Evolutionary conservation across 2,113 vertebrate genomes (phyloP).

Genomic region (Chaenocephalus aceratus): DNA sequence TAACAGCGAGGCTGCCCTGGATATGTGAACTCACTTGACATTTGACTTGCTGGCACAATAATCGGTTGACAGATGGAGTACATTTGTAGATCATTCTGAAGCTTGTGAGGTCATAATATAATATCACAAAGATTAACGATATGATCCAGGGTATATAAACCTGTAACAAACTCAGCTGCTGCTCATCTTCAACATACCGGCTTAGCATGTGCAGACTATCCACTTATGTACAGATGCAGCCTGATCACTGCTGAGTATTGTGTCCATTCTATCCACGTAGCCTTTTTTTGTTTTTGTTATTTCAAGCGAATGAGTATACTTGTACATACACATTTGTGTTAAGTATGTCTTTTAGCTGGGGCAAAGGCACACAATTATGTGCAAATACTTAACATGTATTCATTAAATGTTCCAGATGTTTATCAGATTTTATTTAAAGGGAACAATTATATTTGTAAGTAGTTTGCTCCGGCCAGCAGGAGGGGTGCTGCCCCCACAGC

Average conservation of each 20-base stretch:
- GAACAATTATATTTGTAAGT: background rate
- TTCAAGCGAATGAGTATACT: background rate
- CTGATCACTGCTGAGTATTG: too few relatives aligned
- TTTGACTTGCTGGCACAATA: background rate
- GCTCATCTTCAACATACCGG: background rate
- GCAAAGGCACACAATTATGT: background rate
- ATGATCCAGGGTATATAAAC: background rate
- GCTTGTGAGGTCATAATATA: background rate
- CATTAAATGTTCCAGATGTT: background rate
- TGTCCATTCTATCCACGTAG: background rate
- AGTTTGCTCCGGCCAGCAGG: background rate
- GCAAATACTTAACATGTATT: background rate
- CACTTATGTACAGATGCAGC: background rate
- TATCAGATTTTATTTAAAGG: background rate
- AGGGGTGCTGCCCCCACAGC: background rate
- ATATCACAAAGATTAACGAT: background rate
- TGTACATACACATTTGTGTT: too few relatives aligned
- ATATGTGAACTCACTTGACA: background rate
- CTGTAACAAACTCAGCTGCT: constrained; percentile 8
- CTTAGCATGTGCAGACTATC: background rate
- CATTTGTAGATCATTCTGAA: background rate
- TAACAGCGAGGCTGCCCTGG: background rate
- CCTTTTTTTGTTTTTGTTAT: background rate
- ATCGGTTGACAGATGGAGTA: background rate
- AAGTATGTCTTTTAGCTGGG: background rate